Conservation (phyloP, 2,888 invertebrate genomes). For the Rhagonycha lutea region DNA sequence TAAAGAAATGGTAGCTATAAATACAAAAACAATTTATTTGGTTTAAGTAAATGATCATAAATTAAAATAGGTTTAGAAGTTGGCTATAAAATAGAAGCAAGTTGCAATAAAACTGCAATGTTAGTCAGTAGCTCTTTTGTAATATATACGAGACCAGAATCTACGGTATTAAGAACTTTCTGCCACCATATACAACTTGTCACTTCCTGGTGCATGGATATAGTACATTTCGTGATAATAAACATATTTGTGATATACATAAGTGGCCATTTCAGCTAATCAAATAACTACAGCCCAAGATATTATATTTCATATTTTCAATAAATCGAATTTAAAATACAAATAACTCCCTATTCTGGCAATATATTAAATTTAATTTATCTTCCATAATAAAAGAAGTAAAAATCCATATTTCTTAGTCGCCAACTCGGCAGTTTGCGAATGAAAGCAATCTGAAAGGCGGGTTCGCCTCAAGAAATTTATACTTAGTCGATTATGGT, state of each 20-base stretch:
- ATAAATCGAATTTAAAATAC: conserved; percentile 15
- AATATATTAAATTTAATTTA: conserved; percentile 24
- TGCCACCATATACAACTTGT: conserved; percentile 23
- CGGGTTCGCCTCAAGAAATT: conserved; percentile 19
- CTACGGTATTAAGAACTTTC: conserved; percentile 31
- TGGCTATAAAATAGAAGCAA: conserved; percentile 13
- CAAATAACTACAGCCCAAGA: conserved; percentile 6
- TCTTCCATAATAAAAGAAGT: conserved; percentile 22
- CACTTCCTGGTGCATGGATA: conserved; percentile 17
- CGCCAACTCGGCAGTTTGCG: conserved; percentile 23
- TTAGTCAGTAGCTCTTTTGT: conserved; percentile 22
- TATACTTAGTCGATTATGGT: conserved; percentile 23
- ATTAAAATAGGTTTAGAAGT: conserved; percentile 21
- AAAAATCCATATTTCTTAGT: conserved; percentile 24
- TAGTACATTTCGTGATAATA: conserved; percentile 3
- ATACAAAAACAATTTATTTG: conserved; percentile 13
- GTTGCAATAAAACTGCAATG: conserved; percentile 28
- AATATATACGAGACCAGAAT: conserved; percentile 30
- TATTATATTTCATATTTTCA: conserved; percentile 5
- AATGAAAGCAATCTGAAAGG: conserved; percentile 24
- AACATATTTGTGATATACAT: neutral
- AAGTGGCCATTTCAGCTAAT: neutral
- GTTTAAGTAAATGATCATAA: conserved; percentile 18
- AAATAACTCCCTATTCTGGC: conserved; percentile 15
- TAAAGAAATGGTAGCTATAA: neutral